These are phyloP conservation scores for Actinernus sp. DNA, from an alignment of 92 coral and sea anemone species.

Conservation along the genomic window DNA sequence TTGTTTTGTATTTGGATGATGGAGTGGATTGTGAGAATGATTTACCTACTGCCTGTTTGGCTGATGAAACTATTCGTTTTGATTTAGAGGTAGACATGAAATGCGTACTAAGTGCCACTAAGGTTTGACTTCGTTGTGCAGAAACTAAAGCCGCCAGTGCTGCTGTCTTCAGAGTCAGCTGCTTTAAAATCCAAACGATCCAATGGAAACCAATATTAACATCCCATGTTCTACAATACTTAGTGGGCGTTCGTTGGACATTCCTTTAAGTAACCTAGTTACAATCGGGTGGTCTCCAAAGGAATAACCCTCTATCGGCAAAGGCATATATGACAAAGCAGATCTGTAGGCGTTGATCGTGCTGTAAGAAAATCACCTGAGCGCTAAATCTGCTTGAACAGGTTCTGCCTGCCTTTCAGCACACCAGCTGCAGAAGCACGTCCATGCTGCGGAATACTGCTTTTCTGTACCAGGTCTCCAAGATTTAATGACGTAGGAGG, in stretches of 20 bases:
- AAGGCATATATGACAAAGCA: conserved; percentile 7
- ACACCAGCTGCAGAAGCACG: conserved; percentile 25
- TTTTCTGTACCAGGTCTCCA: conserved; percentile 35
- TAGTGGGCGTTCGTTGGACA: conserved; percentile 13
- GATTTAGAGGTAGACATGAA: conserved; percentile 15
- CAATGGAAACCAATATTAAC: conserved; percentile 17
- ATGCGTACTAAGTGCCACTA: not conserved
- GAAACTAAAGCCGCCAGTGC: conserved; percentile 5
- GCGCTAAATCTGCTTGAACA: conserved; percentile 18
- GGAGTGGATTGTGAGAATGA: no score
- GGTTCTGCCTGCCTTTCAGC: conserved; percentile 13
- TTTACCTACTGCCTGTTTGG: no score
- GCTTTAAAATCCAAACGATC: not conserved
- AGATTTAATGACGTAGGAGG: conserved; percentile 20
- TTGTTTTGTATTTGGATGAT: no score
- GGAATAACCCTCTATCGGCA: conserved; percentile 6
- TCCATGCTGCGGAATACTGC: conserved; percentile 39
- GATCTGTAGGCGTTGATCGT: conserved; percentile 21
- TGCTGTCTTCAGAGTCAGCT: conserved; percentile 9
- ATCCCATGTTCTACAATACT: conserved; percentile 13
- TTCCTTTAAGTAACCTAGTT: conserved; percentile 12
- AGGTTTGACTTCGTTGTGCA: conserved; percentile 7
- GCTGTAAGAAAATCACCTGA: no score
- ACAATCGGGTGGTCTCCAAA: conserved; percentile 27
- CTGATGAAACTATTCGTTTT: no score